Conservation (phyloP, 2,797 vertebrate species). For the Vipera ursinii region DNA sequence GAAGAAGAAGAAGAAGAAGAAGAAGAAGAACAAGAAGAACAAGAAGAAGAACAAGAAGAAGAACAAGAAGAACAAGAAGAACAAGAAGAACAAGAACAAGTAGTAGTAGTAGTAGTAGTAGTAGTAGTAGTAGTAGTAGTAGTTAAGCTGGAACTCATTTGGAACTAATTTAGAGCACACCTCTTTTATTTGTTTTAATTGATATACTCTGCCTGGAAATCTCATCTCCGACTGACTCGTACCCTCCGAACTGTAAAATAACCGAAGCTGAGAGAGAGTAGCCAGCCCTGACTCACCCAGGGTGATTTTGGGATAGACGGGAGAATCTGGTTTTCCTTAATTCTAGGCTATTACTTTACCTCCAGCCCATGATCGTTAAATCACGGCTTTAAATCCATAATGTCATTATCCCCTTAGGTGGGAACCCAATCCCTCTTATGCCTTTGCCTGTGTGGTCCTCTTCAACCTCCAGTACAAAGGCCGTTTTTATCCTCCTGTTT, state of each 20-base stretch:
- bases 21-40: too few relatives aligned
- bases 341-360: not conserved
- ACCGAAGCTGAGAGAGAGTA: not conserved
- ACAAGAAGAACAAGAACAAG: too few relatives aligned
- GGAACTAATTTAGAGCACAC: too few relatives aligned
- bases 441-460: conserved; percentile 66
- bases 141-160: too few relatives aligned
- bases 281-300: not conserved
- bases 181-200: too few relatives aligned
- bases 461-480: conserved; percentile 65
- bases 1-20: too few relatives aligned
- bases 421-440: conserved; percentile 44
- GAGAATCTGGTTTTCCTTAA: not conserved
- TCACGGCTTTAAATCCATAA: not conserved
- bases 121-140: too few relatives aligned
- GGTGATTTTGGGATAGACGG: not conserved
- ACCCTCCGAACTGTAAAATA: not conserved
- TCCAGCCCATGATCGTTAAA: not conserved
- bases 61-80: too few relatives aligned
- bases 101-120: too few relatives aligned
- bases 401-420: not conserved
- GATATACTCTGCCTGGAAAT: too few relatives aligned
- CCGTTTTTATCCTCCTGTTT: conserved; percentile 61
- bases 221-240: too few relatives aligned
- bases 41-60: too few relatives aligned